Conservation (phyloP, 2,113 vertebrate species). For the pig (Sus scrofa) region DNA sequence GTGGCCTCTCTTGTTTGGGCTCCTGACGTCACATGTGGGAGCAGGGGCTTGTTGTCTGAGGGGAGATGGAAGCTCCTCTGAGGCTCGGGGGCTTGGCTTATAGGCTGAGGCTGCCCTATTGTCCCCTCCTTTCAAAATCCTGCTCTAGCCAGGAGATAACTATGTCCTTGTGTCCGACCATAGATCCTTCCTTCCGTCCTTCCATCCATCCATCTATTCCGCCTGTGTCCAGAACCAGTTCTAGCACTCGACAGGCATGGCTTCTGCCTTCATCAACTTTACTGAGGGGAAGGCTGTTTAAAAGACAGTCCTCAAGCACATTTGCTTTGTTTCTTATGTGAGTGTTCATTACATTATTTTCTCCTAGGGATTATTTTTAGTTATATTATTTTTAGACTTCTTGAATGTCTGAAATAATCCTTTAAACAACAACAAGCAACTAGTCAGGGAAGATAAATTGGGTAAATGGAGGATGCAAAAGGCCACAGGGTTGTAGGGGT, state of each 20-base stretch:
- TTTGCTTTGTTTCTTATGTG: not conserved
- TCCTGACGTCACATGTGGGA: not conserved
- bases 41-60: not conserved
- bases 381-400: not conserved
- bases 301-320: not conserved
- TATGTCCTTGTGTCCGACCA: not conserved
- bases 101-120: not conserved
- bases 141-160: not conserved
- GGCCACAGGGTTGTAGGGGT: no score
- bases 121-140: not conserved
- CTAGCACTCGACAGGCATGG: not conserved
- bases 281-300: not conserved
- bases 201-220: not conserved
- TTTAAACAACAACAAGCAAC: not conserved
- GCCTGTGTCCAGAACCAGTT: not conserved
- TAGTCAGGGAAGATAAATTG: not conserved
- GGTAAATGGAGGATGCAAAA: not conserved
- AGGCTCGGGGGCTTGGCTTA: not conserved
- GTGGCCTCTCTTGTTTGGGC: not conserved
- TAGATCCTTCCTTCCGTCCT: no score
- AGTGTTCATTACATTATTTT: not conserved
- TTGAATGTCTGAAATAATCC: not conserved
- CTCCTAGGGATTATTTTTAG: not conserved
- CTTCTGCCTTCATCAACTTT: not conserved
- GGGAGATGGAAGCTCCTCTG: not conserved